These are phyloP conservation scores for Daphoenositta chrysoptera DNA, from an alignment of 2,113 vertebrate species.

Conservation along the genomic window DNA sequence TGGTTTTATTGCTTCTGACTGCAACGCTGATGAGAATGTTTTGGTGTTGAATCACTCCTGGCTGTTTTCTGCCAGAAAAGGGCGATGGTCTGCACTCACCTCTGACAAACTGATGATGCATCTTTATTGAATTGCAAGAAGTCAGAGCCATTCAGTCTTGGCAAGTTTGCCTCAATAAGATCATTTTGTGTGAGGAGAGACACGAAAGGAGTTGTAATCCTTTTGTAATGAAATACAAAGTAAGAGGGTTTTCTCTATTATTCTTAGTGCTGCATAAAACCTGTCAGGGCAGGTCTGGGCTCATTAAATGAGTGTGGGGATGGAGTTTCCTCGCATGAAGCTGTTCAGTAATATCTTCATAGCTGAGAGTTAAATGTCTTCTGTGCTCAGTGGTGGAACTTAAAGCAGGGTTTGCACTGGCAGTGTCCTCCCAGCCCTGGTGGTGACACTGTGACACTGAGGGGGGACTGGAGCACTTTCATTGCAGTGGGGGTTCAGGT, in stretches of 20 bases:
- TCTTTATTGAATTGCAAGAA: background rate
- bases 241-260: background rate
- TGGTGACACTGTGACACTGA: background rate
- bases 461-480: no score
- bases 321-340: background rate
- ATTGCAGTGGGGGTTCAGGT: background rate
- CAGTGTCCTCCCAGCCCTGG: background rate
- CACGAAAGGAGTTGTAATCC: background rate
- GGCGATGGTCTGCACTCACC: background rate
- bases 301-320: fast-evolving
- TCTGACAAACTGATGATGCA: constrained; percentile 2
- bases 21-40: background rate
- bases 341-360: background rate
- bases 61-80: background rate
- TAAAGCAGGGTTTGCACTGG: background rate
- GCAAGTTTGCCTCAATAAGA: background rate
- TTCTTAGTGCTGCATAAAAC: background rate
- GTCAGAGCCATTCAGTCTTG: background rate
- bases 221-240: background rate
- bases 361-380: background rate
- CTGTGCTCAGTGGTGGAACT: background rate
- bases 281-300: background rate
- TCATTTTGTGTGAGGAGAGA: background rate
- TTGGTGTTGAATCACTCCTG: background rate
- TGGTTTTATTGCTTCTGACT: background rate